Percentiles rank a stretch among this genome's conserved stretches.
Conservation (phyloP, 2,888 invertebrate species). For the Chymomyza caudatula region DNA sequence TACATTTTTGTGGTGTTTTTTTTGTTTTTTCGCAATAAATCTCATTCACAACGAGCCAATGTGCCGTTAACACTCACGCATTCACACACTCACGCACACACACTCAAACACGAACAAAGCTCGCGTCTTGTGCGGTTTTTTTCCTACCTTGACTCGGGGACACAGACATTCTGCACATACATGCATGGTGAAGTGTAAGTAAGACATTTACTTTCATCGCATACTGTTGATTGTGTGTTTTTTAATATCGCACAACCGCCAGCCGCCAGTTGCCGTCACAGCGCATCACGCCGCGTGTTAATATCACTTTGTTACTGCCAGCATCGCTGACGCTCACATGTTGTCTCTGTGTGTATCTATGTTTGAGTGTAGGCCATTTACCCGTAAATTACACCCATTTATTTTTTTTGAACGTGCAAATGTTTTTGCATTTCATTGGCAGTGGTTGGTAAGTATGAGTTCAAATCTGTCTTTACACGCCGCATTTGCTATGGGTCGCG, state of each 20-base stretch:
- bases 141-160: background rate
- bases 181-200: slow-evolving; percentile 49
- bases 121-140: background rate
- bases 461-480: slow-evolving; percentile 21
- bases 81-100: slow-evolving; percentile 13
- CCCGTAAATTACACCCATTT: slow-evolving; percentile 2
- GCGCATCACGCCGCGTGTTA: slow-evolving; percentile 13
- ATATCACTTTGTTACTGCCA: slow-evolving; percentile 27
- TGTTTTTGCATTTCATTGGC: slow-evolving; percentile 43
- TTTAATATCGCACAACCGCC: slow-evolving; percentile 42
- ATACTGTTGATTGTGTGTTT: slow-evolving; percentile 62
- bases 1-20: slow-evolving; percentile 21
- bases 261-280: background rate
- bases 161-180: background rate
- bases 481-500: slow-evolving; percentile 28
- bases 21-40: slow-evolving; percentile 51
- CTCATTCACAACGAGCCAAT: slow-evolving; percentile 59
- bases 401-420: slow-evolving; percentile 33
- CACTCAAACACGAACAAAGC: background rate
- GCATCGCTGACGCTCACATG: background rate
- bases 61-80: slow-evolving; percentile 43
- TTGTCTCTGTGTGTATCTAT: background rate
- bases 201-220: slow-evolving; percentile 68
- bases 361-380: background rate
- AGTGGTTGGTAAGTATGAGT: background rate